phyloP scores from a whole-genome alignment of 2,888 invertebrate genomes.

The Polydrusus cervinus region DNA sequence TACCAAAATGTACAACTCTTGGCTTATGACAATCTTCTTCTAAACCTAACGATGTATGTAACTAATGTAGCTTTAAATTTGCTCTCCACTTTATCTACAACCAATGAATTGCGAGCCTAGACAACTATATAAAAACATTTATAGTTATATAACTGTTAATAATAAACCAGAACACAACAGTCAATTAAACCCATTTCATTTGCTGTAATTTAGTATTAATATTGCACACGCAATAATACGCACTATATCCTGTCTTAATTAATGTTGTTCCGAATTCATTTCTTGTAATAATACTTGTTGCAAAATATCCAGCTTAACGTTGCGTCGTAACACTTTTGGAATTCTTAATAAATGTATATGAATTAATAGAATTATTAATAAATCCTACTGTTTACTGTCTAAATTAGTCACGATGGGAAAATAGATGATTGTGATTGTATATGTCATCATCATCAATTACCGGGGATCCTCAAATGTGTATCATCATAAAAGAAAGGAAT shows the following conservation, averaged over 20 bases:
- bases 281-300: conserved; percentile 6
- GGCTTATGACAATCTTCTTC: no score
- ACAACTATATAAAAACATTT: no score
- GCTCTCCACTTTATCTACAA: no score
- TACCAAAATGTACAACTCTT: no score
- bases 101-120: no score
- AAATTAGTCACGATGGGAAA: conserved; percentile 8
- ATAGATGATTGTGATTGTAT: neutral
- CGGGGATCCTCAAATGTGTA: conserved; percentile 11
- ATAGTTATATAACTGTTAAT: no score
- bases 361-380: neutral
- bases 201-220: neutral
- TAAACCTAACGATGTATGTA: no score
- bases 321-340: neutral
- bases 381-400: conserved; percentile 3
- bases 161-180: neutral
- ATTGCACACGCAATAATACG: conserved; percentile 7
- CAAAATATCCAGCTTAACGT: neutral
- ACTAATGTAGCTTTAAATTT: no score
- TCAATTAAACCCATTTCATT: neutral
- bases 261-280: neutral
- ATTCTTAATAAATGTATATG: neutral
- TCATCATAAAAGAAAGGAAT: conserved; percentile 9
- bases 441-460: neutral
- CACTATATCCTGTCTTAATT: conserved; percentile 22